These are phyloP conservation scores for Sebastiscus tertius DNA, from an alignment of 2,797 vertebrate genomes.

Conservation along the genomic window DNA sequence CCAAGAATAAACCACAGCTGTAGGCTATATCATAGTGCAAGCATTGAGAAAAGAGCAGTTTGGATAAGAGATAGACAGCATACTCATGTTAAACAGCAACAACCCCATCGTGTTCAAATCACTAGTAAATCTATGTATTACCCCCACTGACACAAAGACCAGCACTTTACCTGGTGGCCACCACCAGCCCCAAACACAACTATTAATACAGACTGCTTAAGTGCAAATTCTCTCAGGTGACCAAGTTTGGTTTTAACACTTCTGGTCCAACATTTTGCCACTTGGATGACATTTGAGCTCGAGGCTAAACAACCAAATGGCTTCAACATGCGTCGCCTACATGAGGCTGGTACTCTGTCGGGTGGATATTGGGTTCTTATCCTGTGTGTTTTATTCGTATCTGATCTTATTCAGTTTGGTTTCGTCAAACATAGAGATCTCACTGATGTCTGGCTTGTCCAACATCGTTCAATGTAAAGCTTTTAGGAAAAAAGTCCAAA, in stretches of 20 bases:
- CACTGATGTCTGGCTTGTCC: neutral
- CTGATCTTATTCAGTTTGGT: neutral
- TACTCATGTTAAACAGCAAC: neutral
- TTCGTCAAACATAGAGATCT: neutral
- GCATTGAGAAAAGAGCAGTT: neutral
- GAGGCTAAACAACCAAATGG: neutral
- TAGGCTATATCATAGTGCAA: neutral
- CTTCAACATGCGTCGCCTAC: neutral
- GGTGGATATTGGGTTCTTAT: too few species aligned
- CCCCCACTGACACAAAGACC: neutral
- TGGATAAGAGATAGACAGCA: neutral
- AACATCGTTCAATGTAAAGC: neutral
- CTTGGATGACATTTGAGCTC: constrained; percentile 24
- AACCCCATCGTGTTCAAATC: neutral
- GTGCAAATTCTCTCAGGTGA: constrained; percentile 17
- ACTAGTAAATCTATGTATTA: neutral
- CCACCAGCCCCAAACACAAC: constrained; percentile 10
- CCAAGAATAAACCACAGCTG: neutral
- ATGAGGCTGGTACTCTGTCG: neutral
- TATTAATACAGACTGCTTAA: constrained; percentile 43
- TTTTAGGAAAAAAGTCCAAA: neutral
- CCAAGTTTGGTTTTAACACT: constrained; percentile 23
- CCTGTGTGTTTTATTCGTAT: too few species aligned
- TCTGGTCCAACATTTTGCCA: constrained; percentile 26
- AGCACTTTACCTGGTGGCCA: neutral